Conservation (phyloP, 2,888 invertebrate species). For the Cinara cedri region DNA sequence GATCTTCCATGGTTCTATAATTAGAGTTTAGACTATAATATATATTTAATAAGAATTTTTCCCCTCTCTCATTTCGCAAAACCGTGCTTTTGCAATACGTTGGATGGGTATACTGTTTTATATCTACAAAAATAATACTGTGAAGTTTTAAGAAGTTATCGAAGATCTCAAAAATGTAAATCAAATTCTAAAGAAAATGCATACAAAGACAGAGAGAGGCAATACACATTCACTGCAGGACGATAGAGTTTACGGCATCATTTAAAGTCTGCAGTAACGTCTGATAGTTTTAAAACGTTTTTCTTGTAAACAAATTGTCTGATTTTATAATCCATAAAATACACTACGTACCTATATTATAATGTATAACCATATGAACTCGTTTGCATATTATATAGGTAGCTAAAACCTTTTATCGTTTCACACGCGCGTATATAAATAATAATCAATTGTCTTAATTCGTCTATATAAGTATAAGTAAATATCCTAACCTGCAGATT, state of each 20-base stretch:
- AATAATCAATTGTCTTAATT: conserved; percentile 15
- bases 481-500: too few relatives aligned
- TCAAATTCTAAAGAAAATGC: neutral
- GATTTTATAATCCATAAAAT: conserved; percentile 16
- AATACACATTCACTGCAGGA: too few relatives aligned
- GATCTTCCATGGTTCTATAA: too few relatives aligned
- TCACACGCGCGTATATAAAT: neutral
- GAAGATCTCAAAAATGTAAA: neutral
- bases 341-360: neutral
- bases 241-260: neutral
- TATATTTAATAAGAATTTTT: too few relatives aligned
- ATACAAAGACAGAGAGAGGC: neutral
- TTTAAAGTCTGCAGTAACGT: conserved; percentile 26
- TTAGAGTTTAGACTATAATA: too few relatives aligned
- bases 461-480: neutral
- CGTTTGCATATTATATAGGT: conserved; percentile 19
- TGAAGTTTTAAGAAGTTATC: too few relatives aligned
- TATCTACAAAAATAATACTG: too few relatives aligned
- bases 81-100: too few relatives aligned
- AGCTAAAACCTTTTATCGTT: conserved; percentile 27
- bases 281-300: conserved; percentile 37
- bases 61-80: too few relatives aligned
- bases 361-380: neutral
- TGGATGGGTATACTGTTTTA: too few relatives aligned
- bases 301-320: conserved; percentile 43